Evolutionary conservation across 2,113 vertebrate species (phyloP), one percentile per base, ranked within the genome.

Genomic region (Tupaia chinensis): DNA sequence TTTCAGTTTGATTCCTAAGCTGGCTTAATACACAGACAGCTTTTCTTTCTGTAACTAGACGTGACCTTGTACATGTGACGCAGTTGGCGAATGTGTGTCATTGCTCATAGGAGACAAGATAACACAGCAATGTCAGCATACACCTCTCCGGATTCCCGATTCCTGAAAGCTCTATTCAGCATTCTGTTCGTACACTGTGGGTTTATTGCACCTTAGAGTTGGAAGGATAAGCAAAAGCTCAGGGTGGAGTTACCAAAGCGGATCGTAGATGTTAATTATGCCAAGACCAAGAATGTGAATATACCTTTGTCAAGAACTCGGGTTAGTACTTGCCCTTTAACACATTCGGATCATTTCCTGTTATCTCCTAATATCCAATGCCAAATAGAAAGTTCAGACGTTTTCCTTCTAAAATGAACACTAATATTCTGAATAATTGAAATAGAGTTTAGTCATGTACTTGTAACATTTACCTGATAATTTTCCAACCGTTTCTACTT

Each of bases 221-320:
- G 53, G 27, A 87, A 95, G 74, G 32, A 95, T 87, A 78, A 85
- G 27, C 29, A 91, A 88, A 78, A 82, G 32, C 7, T 77, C 23
- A 58, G 44, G 27, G 54, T 54, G 5, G 32, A 91, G 19, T 80
- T 93, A 81, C 66, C 73, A 73, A 89, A 96, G 86, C 87, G 96
- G 61, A 87, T 68, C 94, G 53, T 83, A 66, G 56, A 79, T 56
- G 58, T 76, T 94, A 82, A 91, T 91, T 80, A 92, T 89, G 29
- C 54, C 53, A 66, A 79, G 56, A 25, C 56, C 53, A 89, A 91
- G 87, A 69, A 65, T 56, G 19, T 73, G 91, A 96, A 80, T 77
- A 70, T 15, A 63, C 25, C 44, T 56, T 95, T 93, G 77, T 92
- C 44, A 84, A 54, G 25, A 87, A 80, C 89, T 93, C 22, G 84